These are phyloP conservation scores for Corella eumyota DNA, from an alignment of 23 tunicate species.

Conservation along the genomic window DNA sequence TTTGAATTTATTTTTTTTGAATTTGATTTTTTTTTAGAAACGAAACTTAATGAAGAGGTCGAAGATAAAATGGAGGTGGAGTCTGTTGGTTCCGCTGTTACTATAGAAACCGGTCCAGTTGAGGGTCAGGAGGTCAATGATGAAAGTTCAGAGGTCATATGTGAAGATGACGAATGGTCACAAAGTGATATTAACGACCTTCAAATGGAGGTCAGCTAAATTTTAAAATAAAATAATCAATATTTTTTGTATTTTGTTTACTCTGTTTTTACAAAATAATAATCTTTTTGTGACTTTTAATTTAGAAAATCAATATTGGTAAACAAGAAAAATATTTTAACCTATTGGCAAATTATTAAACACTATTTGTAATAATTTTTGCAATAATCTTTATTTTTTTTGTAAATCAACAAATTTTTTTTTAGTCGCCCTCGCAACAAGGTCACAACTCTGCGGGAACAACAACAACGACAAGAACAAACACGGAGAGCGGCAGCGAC, in stretches of 20 bases:
- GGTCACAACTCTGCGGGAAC: neutral
- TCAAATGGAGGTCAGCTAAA: constrained; percentile 45
- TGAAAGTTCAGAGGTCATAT: neutral
- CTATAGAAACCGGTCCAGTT: constrained; percentile 3
- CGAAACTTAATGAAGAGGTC: too few species aligned
- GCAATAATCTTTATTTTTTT: too few species aligned
- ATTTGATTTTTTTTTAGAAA: too few species aligned
- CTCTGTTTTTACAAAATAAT: neutral
- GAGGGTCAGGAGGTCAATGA: neutral
- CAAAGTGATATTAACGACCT: constrained; percentile 90
- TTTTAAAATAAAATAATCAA: neutral
- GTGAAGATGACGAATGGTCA: constrained; percentile 86
- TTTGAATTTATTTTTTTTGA: too few species aligned
- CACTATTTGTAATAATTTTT: too few species aligned
- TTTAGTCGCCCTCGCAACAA: constrained; percentile 60
- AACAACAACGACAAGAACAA: neutral
- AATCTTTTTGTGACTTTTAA: neutral
- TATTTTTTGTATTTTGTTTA: neutral
- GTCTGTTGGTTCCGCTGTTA: neutral
- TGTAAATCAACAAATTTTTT: neutral
- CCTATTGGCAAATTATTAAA: too few species aligned
- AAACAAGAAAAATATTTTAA: too few species aligned
- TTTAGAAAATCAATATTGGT: too few species aligned
- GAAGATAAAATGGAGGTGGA: constrained; percentile 14
- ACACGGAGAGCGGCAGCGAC: constrained; percentile 67